Base-by-base conservation (phyloP, 2,888 invertebrate species). In the Euclidia mi region DNA sequence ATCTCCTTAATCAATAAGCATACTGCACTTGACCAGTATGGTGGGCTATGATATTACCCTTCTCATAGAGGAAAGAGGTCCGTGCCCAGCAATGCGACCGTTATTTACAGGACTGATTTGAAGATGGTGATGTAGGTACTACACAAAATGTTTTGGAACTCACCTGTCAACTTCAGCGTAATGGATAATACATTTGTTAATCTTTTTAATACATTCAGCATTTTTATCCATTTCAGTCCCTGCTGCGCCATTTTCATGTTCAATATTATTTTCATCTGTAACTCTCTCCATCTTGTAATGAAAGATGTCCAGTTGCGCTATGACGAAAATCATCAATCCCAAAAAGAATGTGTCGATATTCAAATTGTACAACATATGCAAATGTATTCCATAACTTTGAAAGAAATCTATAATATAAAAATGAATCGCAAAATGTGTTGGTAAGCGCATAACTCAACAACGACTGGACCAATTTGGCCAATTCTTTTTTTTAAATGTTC, bases 231-330 rank as follows among this genome's bases (percentile, higher is more conserved):
- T 37, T 28, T 37, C 17, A 28, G 3, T 46, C 2, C 17, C 31
- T 17, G 28, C 11, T 37, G 46, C 47, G 41, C 38, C 40, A 15
- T 57, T 37, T 31, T 11, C 50, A 9, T 45, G 18, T 18, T 40
- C 44, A 40, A 44, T 15, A 15, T 43, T 15, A 20, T 38, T 32
- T 11, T 49, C 38, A 43, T 77, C 65, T 3, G 84, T 81, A n/a
- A 87, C 52, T 37, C 56, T 81, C 25, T 78, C 67, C 11, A 91
- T 55, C 14, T 86, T 87, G 2, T 76, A 56, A 48, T 84, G 78
- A n/a, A 91, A 66, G n/a, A 90, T 74, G 15, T 88, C 85, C 11
- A 91, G 63, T 46, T 91, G 90, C 1, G 89, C 88, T 59, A 87
- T 87, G 25, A 28, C 28, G 35, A 37, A 46, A 28, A 86, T 69